These are phyloP conservation scores for Enhydra lutris DNA, from an alignment of 2,113 vertebrate genomes.

Conservation along the genomic window DNA sequence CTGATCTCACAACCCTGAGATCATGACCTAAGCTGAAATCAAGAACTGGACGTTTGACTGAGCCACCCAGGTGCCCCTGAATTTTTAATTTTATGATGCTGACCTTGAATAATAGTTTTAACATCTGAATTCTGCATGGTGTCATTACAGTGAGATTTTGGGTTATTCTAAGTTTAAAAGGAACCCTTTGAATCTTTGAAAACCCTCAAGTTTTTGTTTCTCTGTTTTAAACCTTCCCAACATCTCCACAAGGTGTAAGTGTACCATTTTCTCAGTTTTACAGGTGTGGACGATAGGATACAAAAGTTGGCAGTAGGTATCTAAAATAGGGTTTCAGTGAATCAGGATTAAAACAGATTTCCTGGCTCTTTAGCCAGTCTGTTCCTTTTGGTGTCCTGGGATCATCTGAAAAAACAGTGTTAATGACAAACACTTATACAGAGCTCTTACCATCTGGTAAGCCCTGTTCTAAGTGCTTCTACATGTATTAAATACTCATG, in stretches of 20 bases:
- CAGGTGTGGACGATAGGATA: background rate
- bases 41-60: background rate
- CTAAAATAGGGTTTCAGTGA: background rate
- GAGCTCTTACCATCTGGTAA: background rate
- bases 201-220: background rate
- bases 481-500: background rate
- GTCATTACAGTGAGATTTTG: background rate
- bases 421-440: background rate
- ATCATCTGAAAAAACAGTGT: background rate
- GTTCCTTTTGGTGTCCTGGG: background rate
- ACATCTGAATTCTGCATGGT: background rate
- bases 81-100: background rate
- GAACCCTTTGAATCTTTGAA: background rate
- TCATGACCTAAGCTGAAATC: background rate
- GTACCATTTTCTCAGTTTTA: background rate
- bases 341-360: background rate
- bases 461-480: background rate
- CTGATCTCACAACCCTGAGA: background rate
- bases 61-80: background rate
- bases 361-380: background rate
- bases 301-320: background rate
- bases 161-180: constrained; percentile 3
- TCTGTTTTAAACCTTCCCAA: background rate
- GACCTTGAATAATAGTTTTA: background rate
- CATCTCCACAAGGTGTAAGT: background rate